Percentiles rank a stretch among this genome's conserved stretches.
Evolutionary conservation across 2,113 vertebrate species (phyloP).

Genomic region (Climacteris rufus): DNA sequence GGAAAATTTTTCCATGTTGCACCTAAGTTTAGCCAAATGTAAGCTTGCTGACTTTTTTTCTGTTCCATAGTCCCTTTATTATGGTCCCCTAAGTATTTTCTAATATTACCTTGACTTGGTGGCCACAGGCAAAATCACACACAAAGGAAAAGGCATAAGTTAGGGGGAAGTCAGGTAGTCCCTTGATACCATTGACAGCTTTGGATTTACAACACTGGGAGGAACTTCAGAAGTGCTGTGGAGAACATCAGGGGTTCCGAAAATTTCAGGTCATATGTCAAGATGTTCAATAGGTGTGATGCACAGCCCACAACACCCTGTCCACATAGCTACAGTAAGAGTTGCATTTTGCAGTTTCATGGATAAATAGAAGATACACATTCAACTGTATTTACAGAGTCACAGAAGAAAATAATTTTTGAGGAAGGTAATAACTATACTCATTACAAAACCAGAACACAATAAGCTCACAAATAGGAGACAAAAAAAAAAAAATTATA

Average conservation of each 20-base stretch:
- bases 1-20: neutral
- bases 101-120: neutral
- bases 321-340: neutral
- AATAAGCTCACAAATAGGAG: neutral
- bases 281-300: neutral
- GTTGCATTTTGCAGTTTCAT: neutral
- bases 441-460: neutral
- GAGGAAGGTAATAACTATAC: neutral
- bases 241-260: neutral
- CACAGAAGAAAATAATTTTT: neutral
- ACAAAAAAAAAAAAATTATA: accelerated
- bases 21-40: neutral
- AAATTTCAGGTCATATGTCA: neutral
- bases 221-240: neutral
- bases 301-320: neutral
- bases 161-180: neutral
- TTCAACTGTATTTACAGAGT: neutral
- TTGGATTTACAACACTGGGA: neutral
- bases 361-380: neutral
- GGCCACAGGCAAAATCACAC: neutral
- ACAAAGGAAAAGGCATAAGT: neutral
- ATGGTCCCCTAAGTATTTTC: neutral
- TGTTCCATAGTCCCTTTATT: neutral
- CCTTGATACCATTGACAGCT: neutral
- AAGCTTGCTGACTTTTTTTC: neutral